Conservation (phyloP, 2,888 invertebrate genomes). For the Crossocerus cetratus region DNA sequence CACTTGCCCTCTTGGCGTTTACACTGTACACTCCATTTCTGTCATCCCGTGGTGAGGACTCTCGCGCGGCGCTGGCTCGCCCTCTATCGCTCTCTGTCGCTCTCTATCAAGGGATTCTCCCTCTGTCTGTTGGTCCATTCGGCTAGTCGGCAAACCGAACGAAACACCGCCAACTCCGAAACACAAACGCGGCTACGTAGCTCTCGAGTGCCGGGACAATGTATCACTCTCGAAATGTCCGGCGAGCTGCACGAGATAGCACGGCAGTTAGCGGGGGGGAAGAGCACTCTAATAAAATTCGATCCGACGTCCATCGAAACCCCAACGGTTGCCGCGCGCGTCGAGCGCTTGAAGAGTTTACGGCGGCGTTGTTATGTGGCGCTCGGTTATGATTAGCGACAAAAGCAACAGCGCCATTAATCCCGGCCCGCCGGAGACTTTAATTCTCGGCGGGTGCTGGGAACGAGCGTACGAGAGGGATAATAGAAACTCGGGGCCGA, state of each 20-base stretch:
- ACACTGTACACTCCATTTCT: background rate
- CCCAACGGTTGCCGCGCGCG: too few species aligned
- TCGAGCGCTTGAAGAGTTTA: too few species aligned
- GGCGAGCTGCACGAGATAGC: background rate
- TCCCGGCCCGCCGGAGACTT: background rate
- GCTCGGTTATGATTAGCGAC: background rate
- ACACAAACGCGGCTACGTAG: background rate
- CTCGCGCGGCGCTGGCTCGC: background rate
- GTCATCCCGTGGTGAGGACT: background rate
- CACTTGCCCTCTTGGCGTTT: background rate
- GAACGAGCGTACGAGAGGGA: too few species aligned
- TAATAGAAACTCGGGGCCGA: too few species aligned
- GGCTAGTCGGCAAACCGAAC: background rate
- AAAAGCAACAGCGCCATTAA: slow-evolving; percentile 1
- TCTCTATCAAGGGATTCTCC: slow-evolving; percentile 3
- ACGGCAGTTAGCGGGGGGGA: background rate
- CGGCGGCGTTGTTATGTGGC: too few species aligned
- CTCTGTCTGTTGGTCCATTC: slow-evolving; percentile 71
- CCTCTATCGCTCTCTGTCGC: background rate
- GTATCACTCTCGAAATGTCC: slow-evolving; percentile 8
- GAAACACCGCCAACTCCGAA: background rate
- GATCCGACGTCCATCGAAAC: background rate
- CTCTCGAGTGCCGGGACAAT: background rate
- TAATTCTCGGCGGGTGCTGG: background rate
- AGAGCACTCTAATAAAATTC: background rate